Base-by-base conservation (phyloP, 2,797 vertebrate genomes). In the Enteromius mattozi region DNA sequence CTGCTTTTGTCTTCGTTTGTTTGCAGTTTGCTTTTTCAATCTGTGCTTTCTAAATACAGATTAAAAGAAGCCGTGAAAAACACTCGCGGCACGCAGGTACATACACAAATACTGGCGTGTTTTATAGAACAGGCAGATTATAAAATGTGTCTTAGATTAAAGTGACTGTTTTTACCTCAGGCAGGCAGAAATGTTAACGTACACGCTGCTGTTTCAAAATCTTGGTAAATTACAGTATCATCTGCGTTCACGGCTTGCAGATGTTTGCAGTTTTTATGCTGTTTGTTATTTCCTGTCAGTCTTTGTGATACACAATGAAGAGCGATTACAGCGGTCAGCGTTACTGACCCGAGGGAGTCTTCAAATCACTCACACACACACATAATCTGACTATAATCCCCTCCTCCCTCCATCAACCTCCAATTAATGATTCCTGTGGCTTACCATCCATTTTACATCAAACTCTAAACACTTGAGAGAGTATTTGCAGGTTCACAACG, bases 1-100 rank as follows among this genome's bases (percentile, higher is more conserved):
- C 49, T 51, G 66, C 76, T 63, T 85, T 87, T 88, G 66, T 83
- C 47, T n/a, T 82, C 19, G 21, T 85, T 80, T 82, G 78, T 82
- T 71, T 37, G 76, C 42, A 35, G 76, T 78, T 37, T 35, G 54
- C 40, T 78, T 75, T 49, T 80, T 76, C 74, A 81, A 59, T 81
- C 82, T 61, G 71, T 69, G 71, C 12, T 83, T 76, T 87, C 81
- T 80, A 69, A 72, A 35, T 56, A 75, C 80, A 80, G 85, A 85
- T 84, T 81, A 85, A 78, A 61, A 80, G 61, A 80, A 63, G 47
- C 61, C 33, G 40, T 10, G 17, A 83, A 82, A 82, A 82, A 83
- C 54, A 71, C 14, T n/a, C 13, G 7, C 2, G 10, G 56, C 84
- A 59, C 8, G 72, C 49, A 45, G 72, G 63, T 69, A 78, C 54